Evolutionary conservation across 2,888 invertebrate species (phyloP), one percentile per base, ranked within the genome.

Genomic region (Odontomyia ornata): DNA sequence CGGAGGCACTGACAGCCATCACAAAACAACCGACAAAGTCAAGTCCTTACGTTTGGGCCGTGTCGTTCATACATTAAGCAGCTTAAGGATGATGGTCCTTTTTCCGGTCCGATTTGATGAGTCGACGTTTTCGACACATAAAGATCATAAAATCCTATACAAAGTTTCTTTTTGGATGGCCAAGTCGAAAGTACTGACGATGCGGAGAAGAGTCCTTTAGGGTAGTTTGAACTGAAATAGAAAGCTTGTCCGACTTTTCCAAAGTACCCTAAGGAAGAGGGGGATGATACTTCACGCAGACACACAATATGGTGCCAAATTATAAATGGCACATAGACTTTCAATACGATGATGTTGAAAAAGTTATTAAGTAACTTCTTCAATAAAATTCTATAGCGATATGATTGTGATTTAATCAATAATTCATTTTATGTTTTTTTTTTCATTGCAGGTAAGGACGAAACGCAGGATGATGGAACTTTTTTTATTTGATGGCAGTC

Each of bases 81-180:
- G 27, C 69, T 25, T 9, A 13, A 15, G 43, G 13, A 43, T 43
- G 7, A 47, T 23, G 1, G 47, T 69, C 47, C 47, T 69, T 47
- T 69, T 69, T 47, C 15, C 52, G 52, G 46, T 69, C 25, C 47
- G 30, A 23, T 27, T 69, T 47, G 69, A 69, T 69, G 69, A 69
- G 15, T 69, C 69, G 47, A 46, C 69, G 43, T 43, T 69, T 69
- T 69, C 69, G 21, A 1, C 28, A 46, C 69, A 69, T 47, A 69
- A 69, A 23, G 47, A 46, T 69, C 47, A 69, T 69, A 18, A 65
- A 28, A 18, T 65, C 36, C 65, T 65, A 25, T 36, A 36, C 36
- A 36, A 36, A 3, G 36, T 36, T 36, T 36, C 18, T 15, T 52
- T 43, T 43, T 52, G 52, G 4, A 52, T 18, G 52, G 52, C 15